Conservation (phyloP, 1,140 invertebrate species). For the Diploscapter pachys region DNA sequence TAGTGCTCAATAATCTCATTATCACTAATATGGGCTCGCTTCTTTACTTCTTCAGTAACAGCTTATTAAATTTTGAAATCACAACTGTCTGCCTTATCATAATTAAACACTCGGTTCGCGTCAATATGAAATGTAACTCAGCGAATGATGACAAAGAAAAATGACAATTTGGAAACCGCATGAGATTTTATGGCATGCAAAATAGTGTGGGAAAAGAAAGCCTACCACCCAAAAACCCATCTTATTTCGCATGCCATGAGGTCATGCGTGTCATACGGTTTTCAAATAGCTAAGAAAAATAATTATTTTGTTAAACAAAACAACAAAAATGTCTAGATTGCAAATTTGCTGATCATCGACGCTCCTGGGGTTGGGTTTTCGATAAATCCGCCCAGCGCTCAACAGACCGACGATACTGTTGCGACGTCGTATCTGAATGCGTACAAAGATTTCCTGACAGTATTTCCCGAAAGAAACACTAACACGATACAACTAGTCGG, state of each 20-base stretch:
- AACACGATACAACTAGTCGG: slow-evolving; percentile 16
- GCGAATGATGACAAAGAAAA: not conserved
- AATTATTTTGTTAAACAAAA: not conserved
- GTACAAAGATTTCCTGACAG: slow-evolving; percentile 18
- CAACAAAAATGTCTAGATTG: slow-evolving; percentile 64
- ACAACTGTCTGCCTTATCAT: not conserved
- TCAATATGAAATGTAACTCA: slow-evolving; percentile 2
- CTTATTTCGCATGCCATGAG: not conserved
- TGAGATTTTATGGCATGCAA: not conserved
- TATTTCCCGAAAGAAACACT: slow-evolving; percentile 13
- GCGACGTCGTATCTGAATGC: slow-evolving; percentile 2
- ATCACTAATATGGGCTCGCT: too few species aligned
- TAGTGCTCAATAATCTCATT: too few species aligned
- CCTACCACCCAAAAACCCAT: not conserved
- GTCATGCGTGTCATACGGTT: not conserved
- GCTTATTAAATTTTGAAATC: not conserved
- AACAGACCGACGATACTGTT: slow-evolving; percentile 31
- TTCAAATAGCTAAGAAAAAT: not conserved
- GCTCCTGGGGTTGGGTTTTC: slow-evolving; percentile 66
- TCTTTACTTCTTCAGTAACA: too few species aligned
- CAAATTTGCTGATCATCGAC: slow-evolving; percentile 71
- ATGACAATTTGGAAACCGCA: not conserved
- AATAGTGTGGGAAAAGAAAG: not conserved
- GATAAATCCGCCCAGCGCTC: slow-evolving; percentile 60
- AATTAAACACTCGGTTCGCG: not conserved